These are phyloP conservation scores for Prionace glauca DNA, from an alignment of 2,797 vertebrate genomes.

Conservation along the genomic window DNA sequence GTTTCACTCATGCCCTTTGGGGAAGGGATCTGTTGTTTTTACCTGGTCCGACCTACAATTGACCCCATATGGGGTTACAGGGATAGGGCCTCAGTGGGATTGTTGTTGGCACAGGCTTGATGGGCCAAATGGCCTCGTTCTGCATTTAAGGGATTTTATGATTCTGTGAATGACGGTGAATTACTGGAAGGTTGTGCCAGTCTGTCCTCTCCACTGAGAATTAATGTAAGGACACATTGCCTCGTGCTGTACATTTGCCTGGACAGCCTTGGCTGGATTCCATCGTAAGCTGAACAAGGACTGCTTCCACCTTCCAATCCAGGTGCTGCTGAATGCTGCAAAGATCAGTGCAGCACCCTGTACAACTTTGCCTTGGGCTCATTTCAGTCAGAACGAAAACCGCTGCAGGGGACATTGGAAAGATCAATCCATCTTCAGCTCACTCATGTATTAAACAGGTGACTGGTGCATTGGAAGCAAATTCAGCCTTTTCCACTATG, in stretches of 20 bases:
- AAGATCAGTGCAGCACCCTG: neutral
- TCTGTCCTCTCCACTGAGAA: neutral
- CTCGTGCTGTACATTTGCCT: neutral
- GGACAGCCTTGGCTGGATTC: neutral
- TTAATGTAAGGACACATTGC: neutral
- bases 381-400: neutral
- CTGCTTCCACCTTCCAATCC: neutral
- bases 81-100: no score
- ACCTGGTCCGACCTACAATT: no score
- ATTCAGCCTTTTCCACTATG: neutral
- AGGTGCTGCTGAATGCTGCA: neutral
- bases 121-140: no score
- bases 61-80: no score
- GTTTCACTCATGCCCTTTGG: no score
- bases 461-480: neutral
- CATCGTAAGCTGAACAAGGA: neutral
- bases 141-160: no score
- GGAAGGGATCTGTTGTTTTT: no score
- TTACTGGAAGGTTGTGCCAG: neutral
- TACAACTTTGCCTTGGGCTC: neutral
- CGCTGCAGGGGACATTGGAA: neutral
- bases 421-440: neutral
- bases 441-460: neutral
- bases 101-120: no score
- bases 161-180: no score